phyloP scores from a whole-genome alignment of 2,797 vertebrate genomes.

The Neopelma chrysocephalum region DNA sequence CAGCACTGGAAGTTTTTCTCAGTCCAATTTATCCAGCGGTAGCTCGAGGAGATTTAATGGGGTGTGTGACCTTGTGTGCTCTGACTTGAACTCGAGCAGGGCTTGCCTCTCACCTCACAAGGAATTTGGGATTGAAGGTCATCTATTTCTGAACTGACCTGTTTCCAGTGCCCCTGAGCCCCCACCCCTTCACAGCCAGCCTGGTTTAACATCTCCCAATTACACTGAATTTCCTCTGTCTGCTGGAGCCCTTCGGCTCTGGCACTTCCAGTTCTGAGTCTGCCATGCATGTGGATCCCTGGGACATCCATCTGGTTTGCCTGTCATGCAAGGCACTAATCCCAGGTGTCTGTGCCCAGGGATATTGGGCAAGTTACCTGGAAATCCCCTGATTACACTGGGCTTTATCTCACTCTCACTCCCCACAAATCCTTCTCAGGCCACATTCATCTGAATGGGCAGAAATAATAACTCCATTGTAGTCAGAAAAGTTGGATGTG shows the following conservation, averaged over 20 bases:
- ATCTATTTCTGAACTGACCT: not conserved
- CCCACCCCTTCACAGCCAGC: not conserved
- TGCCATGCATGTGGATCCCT: not conserved
- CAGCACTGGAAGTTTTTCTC: not conserved
- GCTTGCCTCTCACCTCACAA: not conserved
- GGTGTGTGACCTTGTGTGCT: not conserved
- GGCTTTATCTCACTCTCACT: not conserved
- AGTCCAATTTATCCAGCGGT: not conserved
- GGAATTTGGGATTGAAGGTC: not conserved
- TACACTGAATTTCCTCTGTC: not conserved
- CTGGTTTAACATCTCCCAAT: not conserved
- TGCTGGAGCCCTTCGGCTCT: not conserved
- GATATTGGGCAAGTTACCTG: not conserved
- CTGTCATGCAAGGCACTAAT: not conserved
- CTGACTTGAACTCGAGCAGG: not conserved
- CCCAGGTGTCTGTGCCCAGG: not conserved
- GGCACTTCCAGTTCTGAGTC: not conserved
- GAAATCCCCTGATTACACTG: not conserved
- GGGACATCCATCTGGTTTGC: not conserved
- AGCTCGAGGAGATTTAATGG: not conserved
- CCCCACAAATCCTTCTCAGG: not conserved
- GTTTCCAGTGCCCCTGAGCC: not conserved
- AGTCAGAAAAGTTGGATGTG: not conserved
- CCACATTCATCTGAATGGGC: fast-evolving
- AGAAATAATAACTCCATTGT: fast-evolving